These are phyloP conservation scores for Nibea albiflora DNA, from an alignment of 2,113 vertebrate genomes.

Conservation along the genomic window DNA sequence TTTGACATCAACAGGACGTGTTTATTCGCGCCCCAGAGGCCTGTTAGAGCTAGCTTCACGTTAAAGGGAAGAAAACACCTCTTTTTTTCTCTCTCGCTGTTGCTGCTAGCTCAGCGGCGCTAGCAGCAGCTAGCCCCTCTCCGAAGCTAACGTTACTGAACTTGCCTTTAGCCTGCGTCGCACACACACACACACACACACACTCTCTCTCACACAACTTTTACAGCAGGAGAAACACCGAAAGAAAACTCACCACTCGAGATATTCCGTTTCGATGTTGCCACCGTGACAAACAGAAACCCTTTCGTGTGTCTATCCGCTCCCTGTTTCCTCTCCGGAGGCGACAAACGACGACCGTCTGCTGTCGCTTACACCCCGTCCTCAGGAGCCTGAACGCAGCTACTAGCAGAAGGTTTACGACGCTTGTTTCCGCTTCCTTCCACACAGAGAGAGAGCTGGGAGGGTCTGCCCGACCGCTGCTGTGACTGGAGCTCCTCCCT, in stretches of 20 bases:
- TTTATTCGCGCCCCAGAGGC: background rate
- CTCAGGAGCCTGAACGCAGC: conserved; percentile 64
- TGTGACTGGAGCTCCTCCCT: conserved; percentile 65
- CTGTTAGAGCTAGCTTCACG: conserved; percentile 34
- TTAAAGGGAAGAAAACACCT: conserved; percentile 72
- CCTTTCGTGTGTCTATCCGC: conserved; percentile 36
- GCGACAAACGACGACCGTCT: conserved; percentile 44
- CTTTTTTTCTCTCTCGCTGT: conserved; percentile 62
- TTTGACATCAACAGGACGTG: background rate
- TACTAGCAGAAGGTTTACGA: conserved; percentile 66
- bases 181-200: too few species aligned
- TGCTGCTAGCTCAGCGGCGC: conserved; percentile 63
- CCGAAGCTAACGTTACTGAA: conserved; percentile 42
- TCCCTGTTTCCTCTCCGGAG: conserved; percentile 56
- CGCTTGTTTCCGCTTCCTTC: conserved; percentile 84
- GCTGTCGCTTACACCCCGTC: conserved; percentile 62
- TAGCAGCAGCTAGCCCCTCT: conserved; percentile 29
- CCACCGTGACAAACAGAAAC: conserved; percentile 29
- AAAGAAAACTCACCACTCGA: conserved; percentile 74
- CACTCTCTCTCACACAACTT: conserved; percentile 60
- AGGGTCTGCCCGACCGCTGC: conserved; percentile 37
- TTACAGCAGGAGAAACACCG: background rate
- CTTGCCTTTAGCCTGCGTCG: conserved; percentile 62
- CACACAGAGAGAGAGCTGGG: conserved; percentile 31
- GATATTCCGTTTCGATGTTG: conserved; percentile 44